Conservation (phyloP, 2,113 vertebrate genomes). For the Tyto alba region DNA sequence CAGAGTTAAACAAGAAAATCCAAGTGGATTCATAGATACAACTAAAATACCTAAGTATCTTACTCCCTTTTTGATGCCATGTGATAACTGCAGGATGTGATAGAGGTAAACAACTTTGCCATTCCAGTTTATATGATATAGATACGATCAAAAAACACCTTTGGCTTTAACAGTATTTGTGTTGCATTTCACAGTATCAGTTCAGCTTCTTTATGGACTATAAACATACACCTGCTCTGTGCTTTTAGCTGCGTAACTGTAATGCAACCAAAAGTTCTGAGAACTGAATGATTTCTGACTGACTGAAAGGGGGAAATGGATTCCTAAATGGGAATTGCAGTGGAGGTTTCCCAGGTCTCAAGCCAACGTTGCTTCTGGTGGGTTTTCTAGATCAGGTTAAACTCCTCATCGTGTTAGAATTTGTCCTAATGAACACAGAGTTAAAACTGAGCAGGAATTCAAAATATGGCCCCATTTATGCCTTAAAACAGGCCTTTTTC, state of each 20-base stretch:
- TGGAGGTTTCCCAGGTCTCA: neutral
- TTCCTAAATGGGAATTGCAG: neutral
- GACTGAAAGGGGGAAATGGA: neutral
- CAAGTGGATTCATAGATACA: neutral
- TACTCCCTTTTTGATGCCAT: neutral
- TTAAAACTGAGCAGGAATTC: neutral
- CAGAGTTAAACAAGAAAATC: neutral
- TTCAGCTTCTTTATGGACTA: neutral
- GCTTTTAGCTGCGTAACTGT: neutral
- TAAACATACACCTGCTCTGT: neutral
- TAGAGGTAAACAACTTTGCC: neutral
- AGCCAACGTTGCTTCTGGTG: neutral
- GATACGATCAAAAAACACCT: neutral
- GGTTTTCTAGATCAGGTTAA: neutral
- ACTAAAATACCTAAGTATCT: neutral
- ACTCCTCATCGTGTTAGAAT: neutral
- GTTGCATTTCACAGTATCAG: neutral
- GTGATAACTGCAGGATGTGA: neutral
- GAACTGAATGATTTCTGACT: neutral
- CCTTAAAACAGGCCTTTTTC: neutral
- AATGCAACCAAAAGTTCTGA: neutral
- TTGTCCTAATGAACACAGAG: neutral
- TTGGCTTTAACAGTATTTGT: neutral
- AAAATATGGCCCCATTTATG: neutral
- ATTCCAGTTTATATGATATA: neutral